Conservation (phyloP, 1,140 invertebrate genomes). For the Rhagoletis pomonella region DNA sequence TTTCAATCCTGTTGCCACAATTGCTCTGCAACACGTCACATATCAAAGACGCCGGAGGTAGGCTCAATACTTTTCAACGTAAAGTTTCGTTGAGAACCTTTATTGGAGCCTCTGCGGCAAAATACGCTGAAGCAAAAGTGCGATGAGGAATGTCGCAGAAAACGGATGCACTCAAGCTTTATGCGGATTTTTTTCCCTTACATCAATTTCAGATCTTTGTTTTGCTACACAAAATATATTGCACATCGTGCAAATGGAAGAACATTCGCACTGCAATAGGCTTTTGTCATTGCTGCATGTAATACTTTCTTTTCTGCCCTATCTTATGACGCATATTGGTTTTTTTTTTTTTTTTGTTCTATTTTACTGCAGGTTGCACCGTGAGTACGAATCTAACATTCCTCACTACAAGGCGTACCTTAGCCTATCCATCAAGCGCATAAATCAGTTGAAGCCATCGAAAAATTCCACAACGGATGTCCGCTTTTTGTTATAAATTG, state of each 20-base stretch:
- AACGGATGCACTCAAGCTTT: slow-evolving; percentile 43
- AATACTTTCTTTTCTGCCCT: slow-evolving; percentile 15
- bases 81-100: background rate
- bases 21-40: too few species aligned
- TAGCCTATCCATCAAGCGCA: slow-evolving; percentile 68
- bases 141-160: background rate
- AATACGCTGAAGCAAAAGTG: background rate
- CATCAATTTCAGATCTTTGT: background rate
- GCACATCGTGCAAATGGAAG: background rate
- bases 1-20: too few species aligned
- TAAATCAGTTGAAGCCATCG: slow-evolving; percentile 68
- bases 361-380: slow-evolving; percentile 1
- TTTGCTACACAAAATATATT: background rate
- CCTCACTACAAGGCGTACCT: slow-evolving; percentile 48
- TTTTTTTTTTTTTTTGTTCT: background rate
- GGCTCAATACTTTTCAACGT: too few species aligned
- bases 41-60: too few species aligned
- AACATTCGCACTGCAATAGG: slow-evolving; percentile 10
- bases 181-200: background rate
- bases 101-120: background rate
- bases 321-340: background rate
- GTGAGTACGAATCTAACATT: background rate
- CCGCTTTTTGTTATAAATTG: slow-evolving; percentile 60
- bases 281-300: slow-evolving; percentile 34
- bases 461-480: slow-evolving; percentile 65